Percentiles rank a stretch among this genome's conserved stretches.
These are phyloP conservation scores for Formica exsecta DNA, from an alignment of 1,140 invertebrate species.

Conservation along the genomic window DNA sequence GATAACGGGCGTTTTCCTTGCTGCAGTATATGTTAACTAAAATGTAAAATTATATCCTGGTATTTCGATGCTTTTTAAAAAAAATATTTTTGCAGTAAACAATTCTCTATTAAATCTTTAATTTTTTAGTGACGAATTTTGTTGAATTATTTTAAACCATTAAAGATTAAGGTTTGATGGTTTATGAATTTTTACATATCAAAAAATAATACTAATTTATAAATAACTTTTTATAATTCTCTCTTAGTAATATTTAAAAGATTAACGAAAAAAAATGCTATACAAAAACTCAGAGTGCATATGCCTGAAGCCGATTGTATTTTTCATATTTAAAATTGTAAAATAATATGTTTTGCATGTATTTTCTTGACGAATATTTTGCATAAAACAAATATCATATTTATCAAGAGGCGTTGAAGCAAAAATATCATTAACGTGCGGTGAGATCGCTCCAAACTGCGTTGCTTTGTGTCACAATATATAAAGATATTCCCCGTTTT, in stretches of 20 bases:
- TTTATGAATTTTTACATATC: slow-evolving; percentile 5
- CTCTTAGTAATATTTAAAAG: not conserved
- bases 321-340: slow-evolving; percentile 6
- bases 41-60: not conserved
- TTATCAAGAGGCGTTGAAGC: slow-evolving; percentile 14
- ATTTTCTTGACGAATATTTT: not conserved
- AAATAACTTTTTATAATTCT: slow-evolving; percentile 16
- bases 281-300: not conserved
- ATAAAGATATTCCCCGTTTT: not conserved
- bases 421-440: not conserved
- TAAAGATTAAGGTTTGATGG: not conserved
- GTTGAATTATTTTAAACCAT: not conserved
- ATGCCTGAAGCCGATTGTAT: slow-evolving; percentile 6
- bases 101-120: not conserved
- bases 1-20: not conserved
- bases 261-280: not conserved
- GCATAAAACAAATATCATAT: not conserved
- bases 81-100: not conserved
- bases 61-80: not conserved
- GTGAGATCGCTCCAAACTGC: not conserved
- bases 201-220: slow-evolving; percentile 5
- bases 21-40: not conserved
- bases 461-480: not conserved
- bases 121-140: not conserved
- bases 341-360: not conserved